Percentiles rank a stretch among this genome's conserved stretches.
Conservation (phyloP, 1,140 invertebrate genomes). For the Trichoplusia ni region DNA sequence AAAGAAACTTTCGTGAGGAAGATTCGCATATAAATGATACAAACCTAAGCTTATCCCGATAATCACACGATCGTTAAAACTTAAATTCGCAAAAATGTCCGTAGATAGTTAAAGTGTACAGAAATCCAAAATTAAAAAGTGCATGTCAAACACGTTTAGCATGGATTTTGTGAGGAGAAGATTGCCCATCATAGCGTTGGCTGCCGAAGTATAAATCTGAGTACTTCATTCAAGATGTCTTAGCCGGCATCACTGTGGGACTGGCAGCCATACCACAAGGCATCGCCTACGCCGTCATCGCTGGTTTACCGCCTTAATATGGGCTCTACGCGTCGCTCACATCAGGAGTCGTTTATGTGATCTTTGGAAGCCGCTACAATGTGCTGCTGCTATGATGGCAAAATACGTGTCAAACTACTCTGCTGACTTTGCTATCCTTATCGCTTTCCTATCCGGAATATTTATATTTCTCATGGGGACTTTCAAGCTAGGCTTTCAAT, state of each 20-base stretch:
- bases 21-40: no score
- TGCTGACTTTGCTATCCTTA: conserved; percentile 89
- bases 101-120: not conserved
- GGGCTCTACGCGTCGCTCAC: conserved; percentile 93
- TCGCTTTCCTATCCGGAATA: conserved; percentile 90
- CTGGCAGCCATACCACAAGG: conserved; percentile 93
- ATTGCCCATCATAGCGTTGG: conserved; percentile 86
- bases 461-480: conserved; percentile 89
- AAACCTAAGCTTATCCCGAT: no score
- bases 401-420: conserved; percentile 84
- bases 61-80: no score
- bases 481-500: conserved; percentile 93
- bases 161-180: conserved; percentile 71
- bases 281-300: conserved; percentile 91
- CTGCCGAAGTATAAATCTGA: conserved; percentile 83
- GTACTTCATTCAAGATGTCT: conserved; percentile 84
- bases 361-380: conserved; percentile 94
- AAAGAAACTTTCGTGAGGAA: no score
- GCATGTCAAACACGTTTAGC: conserved; percentile 58
- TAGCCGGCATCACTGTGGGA: conserved; percentile 89
- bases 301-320: conserved; percentile 86
- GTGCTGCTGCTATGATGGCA: conserved; percentile 89
- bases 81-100: conserved; percentile 28
- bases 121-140: conserved; percentile 39
- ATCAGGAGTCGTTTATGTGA: conserved; percentile 91